phyloP scores from a whole-genome alignment of 2,888 invertebrate genomes.

The Drosophila stalkeri region DNA sequence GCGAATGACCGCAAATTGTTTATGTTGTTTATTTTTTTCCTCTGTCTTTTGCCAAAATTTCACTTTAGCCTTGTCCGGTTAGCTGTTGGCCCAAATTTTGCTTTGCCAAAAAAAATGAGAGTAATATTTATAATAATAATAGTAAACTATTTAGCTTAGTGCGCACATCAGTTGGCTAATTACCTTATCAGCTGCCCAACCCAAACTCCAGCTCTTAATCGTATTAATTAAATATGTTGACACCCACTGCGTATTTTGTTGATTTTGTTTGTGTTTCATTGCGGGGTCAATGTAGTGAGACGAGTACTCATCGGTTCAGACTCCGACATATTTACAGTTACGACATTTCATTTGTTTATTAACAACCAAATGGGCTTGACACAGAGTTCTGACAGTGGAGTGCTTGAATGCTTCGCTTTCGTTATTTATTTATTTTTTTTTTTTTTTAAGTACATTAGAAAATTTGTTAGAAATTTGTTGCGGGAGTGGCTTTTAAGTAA shows the following conservation, averaged over 20 bases:
- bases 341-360: constrained; percentile 21
- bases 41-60: constrained; percentile 34
- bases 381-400: constrained; percentile 10
- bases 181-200: constrained; percentile 30
- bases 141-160: constrained; percentile 4
- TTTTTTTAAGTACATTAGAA: constrained; percentile 24
- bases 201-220: constrained; percentile 26
- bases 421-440: constrained; percentile 42
- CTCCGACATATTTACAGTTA: constrained; percentile 18
- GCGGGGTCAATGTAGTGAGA: constrained; percentile 38
- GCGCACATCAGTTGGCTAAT: constrained; percentile 10
- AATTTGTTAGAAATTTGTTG: constrained; percentile 23
- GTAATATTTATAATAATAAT: background rate
- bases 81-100: constrained; percentile 14
- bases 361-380: constrained; percentile 19
- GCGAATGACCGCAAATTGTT: constrained; percentile 17
- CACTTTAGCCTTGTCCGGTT: constrained; percentile 32
- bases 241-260: constrained; percentile 25
- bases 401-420: constrained; percentile 11
- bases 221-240: constrained; percentile 49
- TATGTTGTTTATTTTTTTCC: background rate
- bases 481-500: constrained; percentile 14
- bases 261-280: constrained; percentile 4
- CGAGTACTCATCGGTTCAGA: constrained; percentile 23
- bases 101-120: constrained; percentile 5